Evolutionary conservation across 2,888 invertebrate genomes (phyloP).

Genomic region (Mythimna vitellina): DNA sequence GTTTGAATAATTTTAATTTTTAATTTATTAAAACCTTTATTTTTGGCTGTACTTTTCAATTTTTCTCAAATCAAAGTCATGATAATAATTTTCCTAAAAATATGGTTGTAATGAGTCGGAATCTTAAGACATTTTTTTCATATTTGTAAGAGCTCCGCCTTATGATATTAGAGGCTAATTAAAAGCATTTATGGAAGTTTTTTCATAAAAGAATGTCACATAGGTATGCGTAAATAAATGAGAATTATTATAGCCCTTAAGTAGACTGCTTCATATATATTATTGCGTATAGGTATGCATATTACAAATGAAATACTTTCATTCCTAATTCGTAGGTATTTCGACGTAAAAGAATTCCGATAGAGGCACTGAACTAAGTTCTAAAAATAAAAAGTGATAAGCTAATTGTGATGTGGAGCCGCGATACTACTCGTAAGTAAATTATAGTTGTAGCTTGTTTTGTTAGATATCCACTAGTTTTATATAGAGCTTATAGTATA

Average conservation of each 20-base stretch:
- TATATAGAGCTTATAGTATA: background rate
- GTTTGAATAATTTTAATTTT: background rate
- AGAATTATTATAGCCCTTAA: slow-evolving; percentile 14
- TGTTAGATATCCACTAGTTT: background rate
- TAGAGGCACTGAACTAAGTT: slow-evolving; percentile 18
- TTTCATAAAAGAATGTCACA: slow-evolving; percentile 18
- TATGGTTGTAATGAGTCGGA: background rate
- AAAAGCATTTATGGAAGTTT: background rate
- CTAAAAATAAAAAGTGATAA: slow-evolving; percentile 27
- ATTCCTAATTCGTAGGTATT: slow-evolving; percentile 6
- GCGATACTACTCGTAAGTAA: slow-evolving; percentile 17
- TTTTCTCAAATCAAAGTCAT: background rate
- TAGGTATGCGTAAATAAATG: slow-evolving; percentile 31
- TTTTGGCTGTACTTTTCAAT: background rate
- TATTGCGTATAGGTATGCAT: slow-evolving; percentile 10
- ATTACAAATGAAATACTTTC: slow-evolving; percentile 34
- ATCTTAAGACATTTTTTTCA: background rate
- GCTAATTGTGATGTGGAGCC: slow-evolving; percentile 11
- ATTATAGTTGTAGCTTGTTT: slow-evolving; percentile 16
- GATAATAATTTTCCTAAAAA: too few species aligned
- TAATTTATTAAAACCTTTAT: background rate
- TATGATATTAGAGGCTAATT: background rate
- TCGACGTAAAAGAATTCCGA: slow-evolving; percentile 16
- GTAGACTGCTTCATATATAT: slow-evolving; percentile 22
- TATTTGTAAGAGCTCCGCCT: background rate